phyloP scores from a whole-genome alignment of 2,888 invertebrate genomes.

The Hypercompe scribonia region DNA sequence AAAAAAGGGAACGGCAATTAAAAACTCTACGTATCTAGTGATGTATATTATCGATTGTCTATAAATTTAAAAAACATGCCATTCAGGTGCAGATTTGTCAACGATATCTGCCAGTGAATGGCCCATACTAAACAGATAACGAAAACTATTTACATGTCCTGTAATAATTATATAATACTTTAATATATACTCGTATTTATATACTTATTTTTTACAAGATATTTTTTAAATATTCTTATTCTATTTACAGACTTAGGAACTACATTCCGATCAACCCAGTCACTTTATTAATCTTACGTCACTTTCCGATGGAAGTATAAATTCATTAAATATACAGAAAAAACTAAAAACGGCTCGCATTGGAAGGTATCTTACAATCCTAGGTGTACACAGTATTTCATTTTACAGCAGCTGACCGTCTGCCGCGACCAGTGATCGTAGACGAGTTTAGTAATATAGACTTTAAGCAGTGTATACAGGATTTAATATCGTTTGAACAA shows the following conservation, averaged over 20 bases:
- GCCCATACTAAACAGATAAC: background rate
- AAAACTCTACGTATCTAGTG: background rate
- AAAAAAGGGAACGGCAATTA: background rate
- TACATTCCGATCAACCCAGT: background rate
- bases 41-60: background rate
- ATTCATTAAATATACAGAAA: background rate
- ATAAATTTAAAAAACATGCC: background rate
- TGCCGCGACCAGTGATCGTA: too few species aligned
- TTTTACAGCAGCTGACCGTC: too few species aligned
- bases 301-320: background rate
- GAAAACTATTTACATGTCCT: background rate
- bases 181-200: too few species aligned
- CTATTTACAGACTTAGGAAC: constrained; percentile 10
- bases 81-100: background rate
- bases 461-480: too few species aligned
- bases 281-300: background rate
- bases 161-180: background rate
- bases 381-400: too few species aligned
- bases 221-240: background rate
- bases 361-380: too few species aligned
- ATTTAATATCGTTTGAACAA: too few species aligned
- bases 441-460: too few species aligned
- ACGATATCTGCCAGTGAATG: constrained; percentile 3
- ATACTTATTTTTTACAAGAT: background rate
- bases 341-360: too few species aligned